Percentiles rank a stretch among this genome's conserved stretches.
These are phyloP conservation scores for Xestia rhomboidea DNA, from an alignment of 2,888 invertebrate species.

Conservation along the genomic window DNA sequence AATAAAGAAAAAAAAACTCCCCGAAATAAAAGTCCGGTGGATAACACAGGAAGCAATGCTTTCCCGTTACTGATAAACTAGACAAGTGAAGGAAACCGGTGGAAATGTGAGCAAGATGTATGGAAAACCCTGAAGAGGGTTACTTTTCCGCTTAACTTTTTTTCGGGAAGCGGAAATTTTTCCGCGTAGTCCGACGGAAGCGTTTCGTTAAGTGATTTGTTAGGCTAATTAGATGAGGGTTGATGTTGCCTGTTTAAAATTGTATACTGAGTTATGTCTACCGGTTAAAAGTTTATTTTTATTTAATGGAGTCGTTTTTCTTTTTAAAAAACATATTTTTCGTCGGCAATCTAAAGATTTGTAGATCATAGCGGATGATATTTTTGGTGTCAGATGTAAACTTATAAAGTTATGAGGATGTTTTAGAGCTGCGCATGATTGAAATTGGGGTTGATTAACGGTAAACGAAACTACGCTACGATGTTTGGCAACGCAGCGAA, in stretches of 20 bases:
- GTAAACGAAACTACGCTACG: neutral
- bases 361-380: conserved; percentile 71
- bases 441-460: conserved; percentile 11
- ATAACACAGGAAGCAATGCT: conserved; percentile 86
- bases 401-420: conserved; percentile 36
- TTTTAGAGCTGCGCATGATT: conserved; percentile 44
- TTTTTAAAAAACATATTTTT: too few species aligned
- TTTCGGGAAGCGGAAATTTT: conserved; percentile 71
- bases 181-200: conserved; percentile 74
- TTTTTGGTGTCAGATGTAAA: conserved; percentile 75
- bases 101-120: conserved; percentile 83
- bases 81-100: conserved; percentile 85
- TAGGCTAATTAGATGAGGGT: conserved; percentile 76
- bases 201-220: conserved; percentile 78
- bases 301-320: neutral
- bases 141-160: conserved; percentile 68
- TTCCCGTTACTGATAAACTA: conserved; percentile 85
- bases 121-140: conserved; percentile 78
- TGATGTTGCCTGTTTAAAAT: conserved; percentile 37
- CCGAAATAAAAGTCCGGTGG: conserved; percentile 78
- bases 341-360: neutral
- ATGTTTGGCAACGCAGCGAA: neutral
- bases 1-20: conserved; percentile 64
- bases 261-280: conserved; percentile 30
- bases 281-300: neutral